Conservation (phyloP, 23 tunicate species). For the Diplosoma virens region DNA sequence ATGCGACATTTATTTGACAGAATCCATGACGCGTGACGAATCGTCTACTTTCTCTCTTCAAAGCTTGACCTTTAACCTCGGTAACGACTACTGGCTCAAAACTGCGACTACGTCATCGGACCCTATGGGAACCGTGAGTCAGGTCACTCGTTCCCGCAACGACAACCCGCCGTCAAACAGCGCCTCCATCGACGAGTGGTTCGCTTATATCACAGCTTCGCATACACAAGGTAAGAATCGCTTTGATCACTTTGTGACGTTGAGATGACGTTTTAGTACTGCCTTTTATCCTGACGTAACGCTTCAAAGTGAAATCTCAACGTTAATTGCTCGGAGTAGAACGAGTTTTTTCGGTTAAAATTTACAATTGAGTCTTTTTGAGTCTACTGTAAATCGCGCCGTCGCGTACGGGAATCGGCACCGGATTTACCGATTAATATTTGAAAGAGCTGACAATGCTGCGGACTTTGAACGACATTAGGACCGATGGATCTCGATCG, state of each 20-base stretch:
- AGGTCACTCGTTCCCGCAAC: conserved; percentile 67
- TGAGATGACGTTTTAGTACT: too few relatives aligned
- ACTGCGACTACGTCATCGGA: conserved; percentile 57
- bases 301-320: not conserved
- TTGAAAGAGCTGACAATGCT: conserved; percentile 66
- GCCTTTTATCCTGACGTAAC: not conserved
- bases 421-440: not conserved
- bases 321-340: too few relatives aligned
- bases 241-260: too few relatives aligned
- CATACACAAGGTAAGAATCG: conserved; percentile 36
- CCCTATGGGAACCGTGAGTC: conserved; percentile 85
- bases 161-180: conserved; percentile 77
- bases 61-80: conserved; percentile 80
- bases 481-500: not conserved
- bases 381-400: too few relatives aligned
- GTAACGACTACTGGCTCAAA: conserved; percentile 83
- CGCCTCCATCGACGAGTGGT: conserved; percentile 85
- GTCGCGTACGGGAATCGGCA: not conserved
- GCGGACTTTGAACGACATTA: conserved; percentile 69
- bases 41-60: conserved; percentile 78
- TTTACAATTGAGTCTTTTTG: too few relatives aligned
- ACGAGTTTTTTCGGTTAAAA: too few relatives aligned
- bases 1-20: too few relatives aligned
- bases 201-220: conserved; percentile 83
- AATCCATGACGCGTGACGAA: conserved; percentile 64